Base-by-base conservation (phyloP, 1,140 invertebrate genomes). In the Zeugodacus cucurbitae region DNA sequence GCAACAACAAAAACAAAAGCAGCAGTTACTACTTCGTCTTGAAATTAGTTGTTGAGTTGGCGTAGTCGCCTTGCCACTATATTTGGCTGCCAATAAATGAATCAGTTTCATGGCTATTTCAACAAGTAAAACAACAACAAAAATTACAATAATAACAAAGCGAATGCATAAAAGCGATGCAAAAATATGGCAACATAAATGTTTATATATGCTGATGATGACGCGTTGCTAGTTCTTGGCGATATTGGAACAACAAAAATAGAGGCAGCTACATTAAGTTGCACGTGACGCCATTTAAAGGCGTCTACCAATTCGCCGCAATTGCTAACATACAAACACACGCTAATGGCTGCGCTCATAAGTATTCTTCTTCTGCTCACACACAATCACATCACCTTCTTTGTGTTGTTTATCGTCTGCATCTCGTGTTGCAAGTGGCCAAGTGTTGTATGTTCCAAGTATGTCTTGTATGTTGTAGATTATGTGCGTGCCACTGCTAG, bases 281-380 rank as follows among this genome's bases (percentile, higher is more conserved):
- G 74, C 41, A 82, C 37, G 74, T 82, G 74, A 82, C 44, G 74
- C 74, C 41, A 82, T 82, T 82, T 54, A 82, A 82, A 82, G 74
- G 41, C 74, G 44, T 82, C 44, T 29, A 82, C 74, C 74, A 82
- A 82, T 17, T 67, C 64, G 64, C 64, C n/a, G n/a, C n/a, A n/a
- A n/a, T n/a, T 82, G n/a, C 41, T 6, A n/a, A 78, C n/a, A 41
- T 11, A 2, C 8, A 14, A 29, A 32, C 34, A 41, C 20, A 41
- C 22, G 41, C 20, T n/a, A n/a, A n/a, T n/a, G n/a, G n/a, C n/a
- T n/a, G 11, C 26, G 11, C 64, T 29, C 11, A 32, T 34, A 34
- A 17, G 4, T 34, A 62, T 26, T n/a, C n/a, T n/a, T n/a, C 14
- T 29, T 26, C 26, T 6, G 22, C 34, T 41, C 41, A 32, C 34